Conservation (phyloP, 2,888 invertebrate species). For the Brachylomia viminalis region DNA sequence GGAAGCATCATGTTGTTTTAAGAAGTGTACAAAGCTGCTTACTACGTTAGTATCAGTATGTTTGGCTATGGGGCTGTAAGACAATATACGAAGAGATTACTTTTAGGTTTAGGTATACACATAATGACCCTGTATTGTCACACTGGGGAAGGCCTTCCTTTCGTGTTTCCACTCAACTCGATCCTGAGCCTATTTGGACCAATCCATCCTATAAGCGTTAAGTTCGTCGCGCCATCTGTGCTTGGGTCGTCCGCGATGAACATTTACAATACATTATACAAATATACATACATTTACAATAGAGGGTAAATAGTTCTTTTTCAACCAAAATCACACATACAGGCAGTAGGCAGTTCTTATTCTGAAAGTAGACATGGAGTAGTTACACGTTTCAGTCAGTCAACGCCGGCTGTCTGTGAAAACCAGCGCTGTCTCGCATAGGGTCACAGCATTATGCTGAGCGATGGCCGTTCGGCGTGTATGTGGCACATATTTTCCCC, state of each 20-base stretch:
- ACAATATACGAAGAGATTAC: neutral
- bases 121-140: too few species aligned
- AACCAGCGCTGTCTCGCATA: neutral
- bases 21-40: constrained; percentile 16
- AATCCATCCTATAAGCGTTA: too few species aligned
- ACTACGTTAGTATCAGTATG: neutral
- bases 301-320: neutral
- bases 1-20: neutral
- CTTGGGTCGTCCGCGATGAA: too few species aligned
- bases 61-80: neutral
- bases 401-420: too few species aligned
- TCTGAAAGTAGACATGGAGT: neutral
- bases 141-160: too few species aligned
- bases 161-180: too few species aligned
- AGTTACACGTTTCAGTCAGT: neutral
- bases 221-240: too few species aligned
- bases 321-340: neutral
- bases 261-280: too few species aligned
- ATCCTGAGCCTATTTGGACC: too few species aligned
- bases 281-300: too few species aligned
- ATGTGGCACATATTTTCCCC: neutral
- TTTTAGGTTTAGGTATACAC: neutral
- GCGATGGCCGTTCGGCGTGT: neutral
- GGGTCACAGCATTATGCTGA: neutral
- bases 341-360: neutral